Percentiles rank a stretch among this genome's conserved stretches.
phyloP scores from a whole-genome alignment of 2,888 invertebrate species.

The Baronia brevicornis region DNA sequence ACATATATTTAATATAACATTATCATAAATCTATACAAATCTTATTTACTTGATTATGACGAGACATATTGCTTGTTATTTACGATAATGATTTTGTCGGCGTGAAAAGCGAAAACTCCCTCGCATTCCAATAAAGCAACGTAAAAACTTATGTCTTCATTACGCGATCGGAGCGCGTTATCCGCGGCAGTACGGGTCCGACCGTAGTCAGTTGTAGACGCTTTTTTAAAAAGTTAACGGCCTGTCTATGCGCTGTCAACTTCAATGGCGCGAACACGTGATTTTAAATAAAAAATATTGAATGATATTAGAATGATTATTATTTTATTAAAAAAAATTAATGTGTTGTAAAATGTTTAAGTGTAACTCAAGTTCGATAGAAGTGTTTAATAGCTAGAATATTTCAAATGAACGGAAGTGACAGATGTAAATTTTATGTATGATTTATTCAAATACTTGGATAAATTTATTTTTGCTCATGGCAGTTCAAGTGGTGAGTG shows the following conservation, averaged over 20 bases:
- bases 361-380: constrained; percentile 20
- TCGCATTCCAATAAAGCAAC: constrained; percentile 1
- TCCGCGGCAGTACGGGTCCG: constrained; percentile 13
- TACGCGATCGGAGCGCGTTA: constrained; percentile 18
- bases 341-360: constrained; percentile 6
- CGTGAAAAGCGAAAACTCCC: neutral
- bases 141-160: constrained; percentile 12
- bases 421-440: constrained; percentile 67
- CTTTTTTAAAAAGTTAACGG: constrained; percentile 4
- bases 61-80: too few relatives aligned
- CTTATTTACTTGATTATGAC: too few relatives aligned
- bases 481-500: constrained; percentile 71
- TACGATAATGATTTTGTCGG: neutral
- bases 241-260: constrained; percentile 5
- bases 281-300: constrained; percentile 1
- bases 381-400: constrained; percentile 35
- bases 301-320: neutral
- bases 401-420: constrained; percentile 63
- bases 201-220: constrained; percentile 9
- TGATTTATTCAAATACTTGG: constrained; percentile 73
- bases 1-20: too few relatives aligned
- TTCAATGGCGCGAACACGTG: constrained; percentile 13
- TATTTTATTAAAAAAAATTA: constrained; percentile 1
- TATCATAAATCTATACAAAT: too few relatives aligned
- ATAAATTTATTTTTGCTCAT: constrained; percentile 68